phyloP scores from a whole-genome alignment of 2,113 vertebrate species.

The Dendrocopos noguchii region DNA sequence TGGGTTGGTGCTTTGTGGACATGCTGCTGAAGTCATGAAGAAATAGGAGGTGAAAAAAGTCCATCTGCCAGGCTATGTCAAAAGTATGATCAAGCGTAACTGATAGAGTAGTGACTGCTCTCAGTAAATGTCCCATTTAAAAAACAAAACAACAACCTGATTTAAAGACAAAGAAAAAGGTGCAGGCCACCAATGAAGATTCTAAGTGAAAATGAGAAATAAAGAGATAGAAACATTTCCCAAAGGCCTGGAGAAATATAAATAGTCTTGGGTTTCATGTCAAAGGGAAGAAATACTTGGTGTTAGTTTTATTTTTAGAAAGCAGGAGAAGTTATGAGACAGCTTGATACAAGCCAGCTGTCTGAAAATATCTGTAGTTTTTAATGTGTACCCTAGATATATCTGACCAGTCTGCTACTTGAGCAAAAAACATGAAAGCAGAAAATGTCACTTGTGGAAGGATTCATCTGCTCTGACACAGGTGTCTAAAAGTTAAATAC shows the following conservation, averaged over 20 bases:
- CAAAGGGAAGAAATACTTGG: conserved; percentile 47
- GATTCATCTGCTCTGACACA: background rate
- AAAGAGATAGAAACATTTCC: conserved; percentile 26
- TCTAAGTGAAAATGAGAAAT: conserved; percentile 23
- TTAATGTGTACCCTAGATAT: conserved; percentile 11
- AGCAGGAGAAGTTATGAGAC: conserved; percentile 49
- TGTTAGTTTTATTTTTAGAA: conserved; percentile 64
- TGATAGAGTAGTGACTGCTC: background rate
- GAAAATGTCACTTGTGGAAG: background rate
- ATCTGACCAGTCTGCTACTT: conserved; percentile 5
- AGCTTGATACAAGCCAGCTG: conserved; percentile 9
- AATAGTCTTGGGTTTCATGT: conserved; percentile 51
- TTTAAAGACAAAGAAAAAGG: background rate
- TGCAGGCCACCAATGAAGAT: background rate
- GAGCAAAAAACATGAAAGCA: conserved; percentile 16
- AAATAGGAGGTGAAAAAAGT: background rate
- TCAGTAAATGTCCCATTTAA: background rate
- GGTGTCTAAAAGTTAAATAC: background rate
- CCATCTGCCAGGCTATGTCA: background rate
- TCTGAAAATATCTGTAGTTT: conserved; percentile 54
- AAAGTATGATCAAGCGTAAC: background rate
- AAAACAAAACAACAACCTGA: background rate
- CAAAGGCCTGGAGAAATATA: conserved; percentile 41
- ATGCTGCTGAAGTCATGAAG: background rate
- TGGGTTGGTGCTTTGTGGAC: background rate